Evolutionary conservation across 2,797 vertebrate genomes (phyloP), one percentile per base, ranked within the genome.

Genomic region (Semaprochilodus insignis): DNA sequence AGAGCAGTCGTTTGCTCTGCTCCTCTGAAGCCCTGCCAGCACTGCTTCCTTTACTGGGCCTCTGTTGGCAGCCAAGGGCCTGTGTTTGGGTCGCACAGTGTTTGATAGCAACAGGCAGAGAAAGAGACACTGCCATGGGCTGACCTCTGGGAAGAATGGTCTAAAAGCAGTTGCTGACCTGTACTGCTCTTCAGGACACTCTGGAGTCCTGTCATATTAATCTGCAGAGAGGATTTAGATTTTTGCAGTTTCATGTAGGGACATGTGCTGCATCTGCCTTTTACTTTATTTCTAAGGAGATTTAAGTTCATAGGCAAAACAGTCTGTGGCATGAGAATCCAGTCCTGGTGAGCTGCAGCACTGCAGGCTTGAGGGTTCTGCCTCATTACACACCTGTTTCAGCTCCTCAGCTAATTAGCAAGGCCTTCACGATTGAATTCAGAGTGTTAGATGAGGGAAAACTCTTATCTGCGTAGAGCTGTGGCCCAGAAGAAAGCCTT

Each of bases 21-120:
- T 81, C 73, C 55, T 88, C 75, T 88, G 80, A 89, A 74, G 82
- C 54, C 60, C 76, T 80, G 87, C 83, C 90, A 89, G 85, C 8
- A 16, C 72, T 52, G 85, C 74, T 89, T 91, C 87, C 87, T 91
- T 82, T 48, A 25, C 76, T 59, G 73, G 73, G 80, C 48, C 83
- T 85, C 83, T 74, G 75, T 63, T 54, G 69, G 80, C 59, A 63
- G 80, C 80, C 83, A 73, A 19, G 44, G 31, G 57, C 14, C 84
- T 90, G 85, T 89, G 77, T 87, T 84, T 84, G 82, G 78, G 82
- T 82, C 48, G 51, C 15, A 31, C 70, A n/a, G 34, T 80, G 85
- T 83, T 60, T 54, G 66, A 63, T 62, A 78, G 73, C 84, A 81
- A 75, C 67, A 74, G 66, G 27, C 66, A 44, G 77, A 60, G 65